A percentile compares a stretch with the other conserved stretches of the same genome.
Conservation (phyloP, 2,113 vertebrate genomes). For the Notothenia rossii region DNA sequence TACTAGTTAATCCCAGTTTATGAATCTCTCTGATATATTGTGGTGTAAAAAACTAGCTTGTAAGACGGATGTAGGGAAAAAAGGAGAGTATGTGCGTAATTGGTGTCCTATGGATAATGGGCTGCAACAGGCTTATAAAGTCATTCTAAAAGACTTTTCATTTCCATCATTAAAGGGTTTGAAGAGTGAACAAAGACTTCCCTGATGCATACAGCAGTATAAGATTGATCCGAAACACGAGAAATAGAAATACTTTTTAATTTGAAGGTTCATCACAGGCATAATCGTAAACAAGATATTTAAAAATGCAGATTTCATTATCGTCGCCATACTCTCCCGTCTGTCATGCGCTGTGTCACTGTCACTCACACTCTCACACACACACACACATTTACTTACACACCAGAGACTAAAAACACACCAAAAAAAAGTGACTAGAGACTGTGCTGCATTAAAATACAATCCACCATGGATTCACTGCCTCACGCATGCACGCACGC, state of each 20-base stretch:
- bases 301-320: constrained; percentile 82
- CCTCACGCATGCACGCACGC: constrained; percentile 25
- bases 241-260: constrained; percentile 87
- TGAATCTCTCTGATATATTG: too few species aligned
- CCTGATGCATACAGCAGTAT: neutral
- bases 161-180: too few species aligned
- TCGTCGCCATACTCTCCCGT: constrained; percentile 47
- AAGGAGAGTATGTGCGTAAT: too few species aligned
- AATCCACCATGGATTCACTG: constrained; percentile 34
- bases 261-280: constrained; percentile 83
- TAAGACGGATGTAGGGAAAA: too few species aligned
- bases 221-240: constrained; percentile 4
- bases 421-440: constrained; percentile 65
- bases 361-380: constrained; percentile 14
- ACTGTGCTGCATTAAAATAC: constrained; percentile 78
- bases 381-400: constrained; percentile 14
- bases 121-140: too few species aligned
- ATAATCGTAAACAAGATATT: constrained; percentile 83
- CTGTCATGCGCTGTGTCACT: constrained; percentile 2
- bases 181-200: neutral
- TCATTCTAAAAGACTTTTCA: too few species aligned
- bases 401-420: constrained; percentile 48
- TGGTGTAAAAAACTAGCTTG: too few species aligned
- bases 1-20: too few species aligned
- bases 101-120: too few species aligned